A percentile compares a stretch with the other conserved stretches of the same genome.
phyloP scores from a whole-genome alignment of 2,113 vertebrate species.

The Echinops telfairi region DNA sequence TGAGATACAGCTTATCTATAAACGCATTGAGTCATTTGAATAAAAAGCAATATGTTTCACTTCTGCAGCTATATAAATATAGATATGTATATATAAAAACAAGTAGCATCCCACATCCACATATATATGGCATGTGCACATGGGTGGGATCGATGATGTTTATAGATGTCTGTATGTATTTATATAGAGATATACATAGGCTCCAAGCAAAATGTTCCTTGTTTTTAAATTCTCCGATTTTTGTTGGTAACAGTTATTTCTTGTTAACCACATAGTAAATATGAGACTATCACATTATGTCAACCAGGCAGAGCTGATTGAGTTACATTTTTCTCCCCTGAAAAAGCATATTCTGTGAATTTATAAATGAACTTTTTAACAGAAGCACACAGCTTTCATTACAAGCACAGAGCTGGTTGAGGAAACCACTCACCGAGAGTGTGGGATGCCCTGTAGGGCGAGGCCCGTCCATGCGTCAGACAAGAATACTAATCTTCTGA shows the following conservation, averaged over 20 bases:
- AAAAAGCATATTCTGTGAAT: slow-evolving; percentile 65
- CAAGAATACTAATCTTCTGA: neutral
- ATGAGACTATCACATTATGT: slow-evolving; percentile 82
- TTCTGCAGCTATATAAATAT: slow-evolving; percentile 79
- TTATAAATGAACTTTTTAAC: slow-evolving; percentile 72
- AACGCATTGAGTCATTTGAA: slow-evolving; percentile 76
- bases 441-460: neutral
- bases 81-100: slow-evolving; percentile 69
- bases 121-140: slow-evolving; percentile 80
- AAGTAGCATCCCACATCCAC: slow-evolving; percentile 81
- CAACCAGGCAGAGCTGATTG: slow-evolving; percentile 74
- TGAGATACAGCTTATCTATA: slow-evolving; percentile 69
- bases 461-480: slow-evolving; percentile 29
- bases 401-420: slow-evolving; percentile 65
- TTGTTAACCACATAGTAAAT: slow-evolving; percentile 82
- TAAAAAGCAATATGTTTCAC: slow-evolving; percentile 82
- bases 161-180: slow-evolving; percentile 83
- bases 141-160: slow-evolving; percentile 81
- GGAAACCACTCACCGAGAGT: slow-evolving; percentile 12
- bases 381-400: slow-evolving; percentile 58
- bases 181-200: slow-evolving; percentile 82
- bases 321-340: slow-evolving; percentile 67
- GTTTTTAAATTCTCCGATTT: slow-evolving; percentile 82
- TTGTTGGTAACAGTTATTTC: slow-evolving; percentile 82
- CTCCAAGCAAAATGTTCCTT: slow-evolving; percentile 82